Percentiles rank a stretch among this genome's conserved stretches.
phyloP scores from a whole-genome alignment of 2,797 vertebrate genomes.

The Oryzias dopingdopingensis region DNA sequence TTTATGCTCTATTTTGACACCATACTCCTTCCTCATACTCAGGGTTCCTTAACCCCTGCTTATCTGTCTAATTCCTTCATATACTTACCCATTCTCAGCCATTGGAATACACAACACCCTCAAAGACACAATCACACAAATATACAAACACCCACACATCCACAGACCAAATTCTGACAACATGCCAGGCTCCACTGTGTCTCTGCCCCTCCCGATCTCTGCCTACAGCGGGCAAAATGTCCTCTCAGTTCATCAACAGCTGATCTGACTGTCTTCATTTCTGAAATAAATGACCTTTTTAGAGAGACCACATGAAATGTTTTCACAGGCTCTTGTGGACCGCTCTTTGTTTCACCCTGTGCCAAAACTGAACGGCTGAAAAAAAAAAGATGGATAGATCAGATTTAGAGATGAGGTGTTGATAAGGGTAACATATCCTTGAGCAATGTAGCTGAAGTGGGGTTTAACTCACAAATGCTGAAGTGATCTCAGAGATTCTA shows the following conservation, averaged over 20 bases:
- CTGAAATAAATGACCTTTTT: constrained; percentile 9
- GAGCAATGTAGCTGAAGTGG: background rate
- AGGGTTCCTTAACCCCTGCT: constrained; percentile 2
- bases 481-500: background rate
- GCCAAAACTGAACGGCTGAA: constrained; percentile 1
- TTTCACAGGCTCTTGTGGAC: background rate
- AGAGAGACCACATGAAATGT: background rate
- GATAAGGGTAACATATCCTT: constrained; percentile 1
- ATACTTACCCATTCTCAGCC: background rate
- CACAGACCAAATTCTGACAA: constrained; percentile 7
- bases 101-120: background rate
- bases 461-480: background rate
- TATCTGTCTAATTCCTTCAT: constrained; percentile 9
- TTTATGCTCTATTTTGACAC: too few relatives aligned
- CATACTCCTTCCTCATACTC: too few relatives aligned
- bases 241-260: constrained; percentile 8
- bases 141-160: background rate
- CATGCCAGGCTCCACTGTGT: constrained; percentile 11
- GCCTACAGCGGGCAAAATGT: constrained; percentile 7
- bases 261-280: constrained; percentile 1
- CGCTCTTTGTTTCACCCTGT: background rate
- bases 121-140: constrained; percentile 1
- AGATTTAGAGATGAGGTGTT: constrained; percentile 5
- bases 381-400: constrained; percentile 7
- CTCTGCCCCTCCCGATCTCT: constrained; percentile 3